These are phyloP conservation scores for Thryonomys swinderianus DNA, from an alignment of 2,113 vertebrate species.

Conservation along the genomic window DNA sequence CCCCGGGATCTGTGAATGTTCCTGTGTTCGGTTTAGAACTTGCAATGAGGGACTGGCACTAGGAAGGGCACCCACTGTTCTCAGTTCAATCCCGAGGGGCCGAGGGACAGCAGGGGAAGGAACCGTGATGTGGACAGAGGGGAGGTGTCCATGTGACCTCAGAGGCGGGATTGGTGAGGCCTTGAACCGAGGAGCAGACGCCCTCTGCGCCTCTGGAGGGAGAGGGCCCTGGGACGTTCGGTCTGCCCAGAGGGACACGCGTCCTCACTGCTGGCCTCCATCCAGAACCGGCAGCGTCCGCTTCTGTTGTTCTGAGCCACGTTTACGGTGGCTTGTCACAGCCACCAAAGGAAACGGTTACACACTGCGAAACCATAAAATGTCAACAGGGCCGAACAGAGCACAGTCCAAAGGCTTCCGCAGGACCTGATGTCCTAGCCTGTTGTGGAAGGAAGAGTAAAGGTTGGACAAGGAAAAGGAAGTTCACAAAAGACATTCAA, in stretches of 20 bases:
- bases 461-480: neutral
- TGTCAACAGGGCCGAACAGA: neutral
- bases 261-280: neutral
- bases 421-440: neutral
- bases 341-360: neutral
- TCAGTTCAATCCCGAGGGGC: neutral
- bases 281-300: neutral
- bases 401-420: neutral
- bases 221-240: neutral
- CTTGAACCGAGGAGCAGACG: neutral
- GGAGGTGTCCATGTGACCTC: neutral
- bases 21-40: too few relatives aligned
- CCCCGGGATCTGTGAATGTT: neutral
- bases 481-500: too few relatives aligned
- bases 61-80: too few relatives aligned
- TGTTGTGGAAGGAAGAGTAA: neutral
- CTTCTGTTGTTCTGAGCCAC: neutral
- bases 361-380: neutral
- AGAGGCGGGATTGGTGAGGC: too few relatives aligned
- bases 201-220: neutral
- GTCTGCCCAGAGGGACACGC: neutral
- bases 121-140: neutral
- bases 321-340: neutral
- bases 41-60: neutral
- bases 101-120: neutral